phyloP scores from a whole-genome alignment of 2,888 invertebrate species.

The Amblyjoppa fuscipennis region DNA sequence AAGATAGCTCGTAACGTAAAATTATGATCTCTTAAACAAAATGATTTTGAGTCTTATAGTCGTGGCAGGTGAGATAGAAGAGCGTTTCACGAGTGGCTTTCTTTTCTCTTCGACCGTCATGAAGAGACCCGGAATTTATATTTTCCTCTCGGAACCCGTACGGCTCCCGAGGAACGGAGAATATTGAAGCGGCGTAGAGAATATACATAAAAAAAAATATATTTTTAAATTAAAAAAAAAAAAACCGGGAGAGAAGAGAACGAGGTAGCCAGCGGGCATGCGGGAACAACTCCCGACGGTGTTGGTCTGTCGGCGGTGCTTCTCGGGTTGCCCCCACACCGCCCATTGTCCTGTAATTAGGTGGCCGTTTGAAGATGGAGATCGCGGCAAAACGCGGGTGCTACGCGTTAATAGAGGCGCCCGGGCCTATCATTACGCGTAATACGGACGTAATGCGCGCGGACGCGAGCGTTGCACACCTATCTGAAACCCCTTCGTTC shows the following conservation, averaged over 20 bases:
- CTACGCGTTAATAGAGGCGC: slow-evolving; percentile 81
- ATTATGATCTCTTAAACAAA: slow-evolving; percentile 55
- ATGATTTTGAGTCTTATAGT: slow-evolving; percentile 41
- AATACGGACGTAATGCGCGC: slow-evolving; percentile 79
- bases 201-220: slow-evolving; percentile 44
- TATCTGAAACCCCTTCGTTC: slow-evolving; percentile 28
- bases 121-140: slow-evolving; percentile 28
- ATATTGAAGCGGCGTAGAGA: slow-evolving; percentile 41
- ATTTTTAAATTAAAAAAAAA: slow-evolving; percentile 25
- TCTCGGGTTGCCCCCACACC: slow-evolving; percentile 34
- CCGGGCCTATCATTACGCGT: slow-evolving; percentile 82
- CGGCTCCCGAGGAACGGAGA: slow-evolving; percentile 25
- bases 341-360: slow-evolving; percentile 80
- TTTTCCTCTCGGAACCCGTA: slow-evolving; percentile 17
- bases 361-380: slow-evolving; percentile 79
- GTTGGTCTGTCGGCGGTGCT: slow-evolving; percentile 21
- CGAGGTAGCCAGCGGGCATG: slow-evolving; percentile 40
- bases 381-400: slow-evolving; percentile 79
- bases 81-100: slow-evolving; percentile 34
- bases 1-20: slow-evolving; percentile 33
- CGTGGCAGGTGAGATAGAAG: slow-evolving; percentile 38
- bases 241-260: slow-evolving; percentile 29
- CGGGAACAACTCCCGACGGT: slow-evolving; percentile 33
- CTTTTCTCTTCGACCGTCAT: slow-evolving; percentile 19
- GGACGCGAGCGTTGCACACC: slow-evolving; percentile 57